A percentile compares a stretch with the other conserved stretches of the same genome.
These are phyloP conservation scores for Zingel zingel DNA, from an alignment of 2,113 vertebrate genomes.

Conservation along the genomic window DNA sequence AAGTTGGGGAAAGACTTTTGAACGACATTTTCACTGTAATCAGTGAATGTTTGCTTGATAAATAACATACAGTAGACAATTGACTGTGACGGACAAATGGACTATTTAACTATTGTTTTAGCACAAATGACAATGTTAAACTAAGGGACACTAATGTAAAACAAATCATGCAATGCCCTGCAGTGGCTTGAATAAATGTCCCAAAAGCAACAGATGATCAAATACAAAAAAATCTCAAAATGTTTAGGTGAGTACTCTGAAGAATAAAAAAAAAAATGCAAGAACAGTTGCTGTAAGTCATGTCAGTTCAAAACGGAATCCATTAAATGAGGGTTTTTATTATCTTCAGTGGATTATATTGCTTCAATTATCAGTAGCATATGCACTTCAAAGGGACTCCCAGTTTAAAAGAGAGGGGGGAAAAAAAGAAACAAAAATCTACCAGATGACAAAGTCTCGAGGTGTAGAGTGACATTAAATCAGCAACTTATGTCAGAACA, in stretches of 20 bases:
- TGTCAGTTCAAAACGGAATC: conserved; percentile 63
- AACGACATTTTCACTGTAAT: not conserved
- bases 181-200: not conserved
- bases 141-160: not conserved
- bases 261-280: conserved; percentile 58
- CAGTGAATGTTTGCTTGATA: not conserved
- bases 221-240: conserved; percentile 6
- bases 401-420: conserved; percentile 59
- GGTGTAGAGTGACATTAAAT: conserved; percentile 83
- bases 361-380: conserved; percentile 78
- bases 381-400: conserved; percentile 76
- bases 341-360: conserved; percentile 73
- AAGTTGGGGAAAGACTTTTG: not conserved
- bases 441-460: conserved; percentile 80
- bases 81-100: not conserved
- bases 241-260: conserved; percentile 22
- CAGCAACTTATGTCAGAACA: conserved; percentile 80
- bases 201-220: conserved; percentile 33
- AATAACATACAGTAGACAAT: not conserved
- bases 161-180: not conserved
- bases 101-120: conserved; percentile 3
- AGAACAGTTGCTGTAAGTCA: conserved; percentile 39
- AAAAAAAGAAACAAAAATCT: conserved; percentile 51
- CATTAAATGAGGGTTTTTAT: conserved; percentile 66
- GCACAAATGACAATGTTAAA: conserved; percentile 1